These are phyloP conservation scores for Congeria kusceri DNA, from an alignment of 2,888 invertebrate genomes.

Conservation along the genomic window DNA sequence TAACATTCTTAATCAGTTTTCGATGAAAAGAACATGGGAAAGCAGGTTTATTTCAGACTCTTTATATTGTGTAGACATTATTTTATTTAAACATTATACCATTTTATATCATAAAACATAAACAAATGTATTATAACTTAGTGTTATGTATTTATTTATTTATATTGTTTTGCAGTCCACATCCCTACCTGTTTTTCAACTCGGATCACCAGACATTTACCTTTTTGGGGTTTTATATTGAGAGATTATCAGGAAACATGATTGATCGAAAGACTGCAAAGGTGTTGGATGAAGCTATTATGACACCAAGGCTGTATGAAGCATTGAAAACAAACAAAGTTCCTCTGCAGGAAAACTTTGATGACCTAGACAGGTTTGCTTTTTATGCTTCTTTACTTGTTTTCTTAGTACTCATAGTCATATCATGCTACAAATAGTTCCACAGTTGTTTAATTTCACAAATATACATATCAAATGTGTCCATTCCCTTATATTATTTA, in stretches of 20 bases:
- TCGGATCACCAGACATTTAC: conserved; percentile 78
- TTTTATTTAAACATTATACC: background rate
- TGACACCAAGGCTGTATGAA: conserved; percentile 70
- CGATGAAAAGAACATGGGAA: conserved; percentile 77
- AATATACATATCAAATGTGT: no score
- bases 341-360: conserved; percentile 79
- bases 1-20: conserved; percentile 59
- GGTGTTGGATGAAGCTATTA: conserved; percentile 74
- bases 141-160: no score
- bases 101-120: background rate
- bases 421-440: no score
- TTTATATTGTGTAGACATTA: background rate
- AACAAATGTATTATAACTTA: no score
- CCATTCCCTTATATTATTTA: no score
- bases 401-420: no score
- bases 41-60: conserved; percentile 62
- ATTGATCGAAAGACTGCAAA: conserved; percentile 74
- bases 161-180: conserved; percentile 72
- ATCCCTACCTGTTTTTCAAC: conserved; percentile 84
- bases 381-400: no score
- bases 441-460: no score
- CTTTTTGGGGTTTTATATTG: conserved; percentile 81
- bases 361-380: conserved; percentile 75
- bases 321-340: conserved; percentile 76
- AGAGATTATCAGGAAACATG: conserved; percentile 71